Evolutionary conservation across 1,140 invertebrate species (phyloP), one percentile per base, ranked within the genome.

Genomic region (Brachionus angularis): DNA sequence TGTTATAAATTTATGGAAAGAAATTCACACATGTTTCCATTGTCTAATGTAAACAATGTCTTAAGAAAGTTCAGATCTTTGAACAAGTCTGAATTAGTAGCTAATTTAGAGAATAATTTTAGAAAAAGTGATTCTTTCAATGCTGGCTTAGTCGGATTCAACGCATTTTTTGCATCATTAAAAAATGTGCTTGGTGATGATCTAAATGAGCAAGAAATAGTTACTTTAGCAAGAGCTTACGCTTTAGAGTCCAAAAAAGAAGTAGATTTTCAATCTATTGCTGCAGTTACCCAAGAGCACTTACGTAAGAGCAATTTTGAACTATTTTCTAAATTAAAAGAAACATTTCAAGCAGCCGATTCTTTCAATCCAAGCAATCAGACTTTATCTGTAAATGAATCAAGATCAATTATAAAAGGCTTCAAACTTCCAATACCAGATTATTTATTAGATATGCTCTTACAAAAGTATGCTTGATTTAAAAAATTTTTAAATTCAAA

Each of bases 1-100:
- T 87, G 89, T 3, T 82, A 91, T 62, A 83, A 86, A 47, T 93
- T 91, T 78, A 90, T 94, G 91, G 91, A 95, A 79, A 76, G 86
- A n/a, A 46, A 67, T 50, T 29, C 62, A 12, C 34, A 67, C 42
- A 67, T 67, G 62, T 67, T 67, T 23, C 42, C 33, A 29, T 67
- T 47, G 25, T 67, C 62, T 3, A 67, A 67, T 34, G 23, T 50
- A 23, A 50, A 23, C n/a, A 46, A 47, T 46, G 62, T 42, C 16
- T 42, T 67, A 14, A 50, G 42, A 46, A 67, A 67, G 29, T 67
- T 67, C 23, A 67, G 47, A 31, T 67, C 62, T n/a, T 50, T 71
- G 46, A 47, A 73, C 25, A 62, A 76, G 25, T 74, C 74, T 16
- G 72, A 74, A 21, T 77, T 76, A 36, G 73, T 72, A 27, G 79